These are phyloP conservation scores for Corydoras maculifer DNA, from an alignment of 2,113 vertebrate species.

Conservation along the genomic window DNA sequence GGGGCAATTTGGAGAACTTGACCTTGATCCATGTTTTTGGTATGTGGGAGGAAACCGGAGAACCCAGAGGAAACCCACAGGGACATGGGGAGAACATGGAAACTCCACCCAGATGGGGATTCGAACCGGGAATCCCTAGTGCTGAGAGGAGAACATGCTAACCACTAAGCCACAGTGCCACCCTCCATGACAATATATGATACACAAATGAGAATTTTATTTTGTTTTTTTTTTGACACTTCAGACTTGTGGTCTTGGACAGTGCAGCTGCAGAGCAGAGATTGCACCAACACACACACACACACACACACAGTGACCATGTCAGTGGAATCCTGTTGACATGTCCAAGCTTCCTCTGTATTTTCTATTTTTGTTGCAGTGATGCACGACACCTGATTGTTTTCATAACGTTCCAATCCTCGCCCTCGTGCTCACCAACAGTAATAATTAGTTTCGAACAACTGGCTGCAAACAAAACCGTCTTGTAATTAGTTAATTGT, in stretches of 20 bases:
- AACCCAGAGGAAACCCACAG: too few species aligned
- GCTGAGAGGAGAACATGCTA: too few species aligned
- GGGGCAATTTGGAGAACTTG: too few species aligned
- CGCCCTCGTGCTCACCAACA: constrained; percentile 21
- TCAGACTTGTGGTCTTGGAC: background rate
- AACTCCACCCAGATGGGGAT: too few species aligned
- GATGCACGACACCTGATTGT: constrained; percentile 3
- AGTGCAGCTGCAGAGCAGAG: constrained; percentile 31
- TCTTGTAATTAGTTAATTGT: constrained; percentile 64
- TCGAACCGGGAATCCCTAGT: too few species aligned
- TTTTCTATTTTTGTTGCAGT: background rate
- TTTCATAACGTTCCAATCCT: background rate
- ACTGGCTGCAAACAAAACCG: constrained; percentile 51
- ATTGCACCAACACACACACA: constrained; percentile 50
- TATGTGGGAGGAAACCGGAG: too few species aligned
- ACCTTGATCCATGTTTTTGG: too few species aligned
- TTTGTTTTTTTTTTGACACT: too few species aligned
- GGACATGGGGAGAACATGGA: too few species aligned
- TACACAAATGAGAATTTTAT: too few species aligned
- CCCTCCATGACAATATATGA: too few species aligned
- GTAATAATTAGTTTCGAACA: constrained; percentile 55
- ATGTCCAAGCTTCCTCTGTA: background rate
- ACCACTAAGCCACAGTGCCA: too few species aligned
- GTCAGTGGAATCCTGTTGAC: background rate
- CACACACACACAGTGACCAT: constrained; percentile 34